Percentiles rank a stretch among this genome's conserved stretches.
Conservation (phyloP, 2,797 vertebrate species). For the Sebastes aleutianus region DNA sequence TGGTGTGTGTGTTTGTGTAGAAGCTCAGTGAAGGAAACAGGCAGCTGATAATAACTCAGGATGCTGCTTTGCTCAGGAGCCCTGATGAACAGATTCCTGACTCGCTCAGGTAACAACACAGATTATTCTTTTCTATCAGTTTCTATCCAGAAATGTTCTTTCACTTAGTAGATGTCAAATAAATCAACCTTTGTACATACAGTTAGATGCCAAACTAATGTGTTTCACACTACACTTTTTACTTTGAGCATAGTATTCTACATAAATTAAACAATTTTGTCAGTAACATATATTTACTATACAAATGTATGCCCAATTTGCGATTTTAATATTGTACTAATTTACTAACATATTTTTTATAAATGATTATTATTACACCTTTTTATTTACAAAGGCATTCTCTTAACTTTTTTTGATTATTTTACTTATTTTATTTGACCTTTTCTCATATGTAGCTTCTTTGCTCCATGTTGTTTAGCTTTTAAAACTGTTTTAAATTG, state of each 20-base stretch:
- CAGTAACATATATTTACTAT: background rate
- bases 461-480: background rate
- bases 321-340: too few relatives aligned
- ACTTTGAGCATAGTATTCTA: background rate
- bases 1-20: constrained; percentile 64
- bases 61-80: constrained; percentile 82
- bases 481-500: background rate
- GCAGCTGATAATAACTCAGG: constrained; percentile 83
- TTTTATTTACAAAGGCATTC: too few relatives aligned
- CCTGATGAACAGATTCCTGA: constrained; percentile 77
- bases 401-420: background rate
- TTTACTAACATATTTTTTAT: too few relatives aligned
- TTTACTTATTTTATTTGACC: background rate
- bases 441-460: background rate
- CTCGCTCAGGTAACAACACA: constrained; percentile 80
- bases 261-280: background rate
- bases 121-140: background rate
- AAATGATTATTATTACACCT: too few relatives aligned
- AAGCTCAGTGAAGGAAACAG: constrained; percentile 83
- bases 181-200: background rate
- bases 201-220: background rate
- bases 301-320: background rate
- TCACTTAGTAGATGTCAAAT: background rate
- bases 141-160: background rate
- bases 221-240: background rate